Evolutionary conservation across 2,888 invertebrate genomes (phyloP).

Genomic region (Drosophila pseudotalamancana): DNA sequence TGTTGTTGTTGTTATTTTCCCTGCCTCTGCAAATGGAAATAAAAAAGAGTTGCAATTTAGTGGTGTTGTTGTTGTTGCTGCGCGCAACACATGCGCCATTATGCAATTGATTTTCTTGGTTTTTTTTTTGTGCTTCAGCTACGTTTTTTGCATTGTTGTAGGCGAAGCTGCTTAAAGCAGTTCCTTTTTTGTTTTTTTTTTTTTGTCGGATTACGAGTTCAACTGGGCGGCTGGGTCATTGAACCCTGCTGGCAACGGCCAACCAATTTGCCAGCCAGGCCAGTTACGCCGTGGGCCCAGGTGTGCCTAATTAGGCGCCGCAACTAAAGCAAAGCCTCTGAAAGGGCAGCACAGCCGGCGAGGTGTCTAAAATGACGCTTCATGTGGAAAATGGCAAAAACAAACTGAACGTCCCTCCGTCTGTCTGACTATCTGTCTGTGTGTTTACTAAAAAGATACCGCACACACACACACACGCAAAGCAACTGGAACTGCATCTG

Average conservation of each 20-base stretch:
- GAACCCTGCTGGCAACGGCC: conserved; percentile 45
- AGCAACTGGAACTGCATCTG: conserved; percentile 12
- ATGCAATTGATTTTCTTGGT: conserved; percentile 79
- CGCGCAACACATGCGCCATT: conserved; percentile 79
- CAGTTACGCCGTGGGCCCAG: conserved; percentile 37
- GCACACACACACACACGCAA: conserved; percentile 28
- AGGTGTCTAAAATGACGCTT: conserved; percentile 82
- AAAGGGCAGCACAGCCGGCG: conserved; percentile 43
- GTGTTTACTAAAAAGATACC: conserved; percentile 33
- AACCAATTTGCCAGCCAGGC: conserved; percentile 60
- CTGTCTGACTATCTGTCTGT: conserved; percentile 9
- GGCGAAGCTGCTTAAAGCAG: conserved; percentile 48
- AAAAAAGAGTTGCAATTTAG: conserved; percentile 70
- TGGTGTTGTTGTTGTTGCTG: conserved; percentile 22
- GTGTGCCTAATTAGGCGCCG: conserved; percentile 71
- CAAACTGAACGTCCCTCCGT: conserved; percentile 43
- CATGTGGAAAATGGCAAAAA: conserved; percentile 62
- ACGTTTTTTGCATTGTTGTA: conserved; percentile 50
- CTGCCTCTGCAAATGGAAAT: conserved; percentile 51
- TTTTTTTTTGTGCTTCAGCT: conserved; percentile 43
- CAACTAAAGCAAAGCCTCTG: conserved; percentile 58
- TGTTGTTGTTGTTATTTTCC: conserved; percentile 30
- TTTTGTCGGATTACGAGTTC: conserved; percentile 29
- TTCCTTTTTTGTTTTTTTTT: conserved; percentile 8
- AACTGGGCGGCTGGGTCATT: conserved; percentile 55